These are phyloP conservation scores for Papilio demoleus DNA, from an alignment of 2,888 invertebrate genomes.

Conservation along the genomic window DNA sequence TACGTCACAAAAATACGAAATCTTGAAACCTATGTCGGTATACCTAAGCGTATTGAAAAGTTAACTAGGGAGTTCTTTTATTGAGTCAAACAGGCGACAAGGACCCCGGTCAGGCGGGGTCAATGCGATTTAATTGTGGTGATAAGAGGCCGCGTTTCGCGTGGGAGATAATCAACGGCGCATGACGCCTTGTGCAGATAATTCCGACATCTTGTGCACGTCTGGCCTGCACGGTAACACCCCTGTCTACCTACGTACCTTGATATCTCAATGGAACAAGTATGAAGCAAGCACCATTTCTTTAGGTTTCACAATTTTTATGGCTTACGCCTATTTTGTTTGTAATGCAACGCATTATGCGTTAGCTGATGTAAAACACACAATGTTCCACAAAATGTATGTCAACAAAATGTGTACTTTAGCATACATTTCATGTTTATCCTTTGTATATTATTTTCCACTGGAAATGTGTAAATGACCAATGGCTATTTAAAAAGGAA, in stretches of 20 bases:
- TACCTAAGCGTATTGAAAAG: constrained; percentile 22
- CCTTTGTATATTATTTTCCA: constrained; percentile 18
- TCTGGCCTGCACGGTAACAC: constrained; percentile 45
- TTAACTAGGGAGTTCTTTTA: constrained; percentile 42
- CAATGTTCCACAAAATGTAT: constrained; percentile 2
- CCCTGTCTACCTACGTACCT: constrained; percentile 16
- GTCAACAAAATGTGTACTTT: background rate
- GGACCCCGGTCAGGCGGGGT: constrained; percentile 58
- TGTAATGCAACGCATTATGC: too few relatives aligned
- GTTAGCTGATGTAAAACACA: too few relatives aligned
- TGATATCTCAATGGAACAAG: constrained; percentile 9
- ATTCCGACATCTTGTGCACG: constrained; percentile 60
- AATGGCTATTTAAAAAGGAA: constrained; percentile 19
- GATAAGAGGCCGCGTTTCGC: constrained; percentile 63
- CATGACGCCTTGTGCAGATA: constrained; percentile 63
- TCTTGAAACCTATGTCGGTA: background rate
- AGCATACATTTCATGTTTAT: background rate
- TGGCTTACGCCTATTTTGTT: background rate
- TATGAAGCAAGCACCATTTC: constrained; percentile 2
- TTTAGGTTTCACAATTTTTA: background rate
- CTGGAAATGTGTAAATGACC: constrained; percentile 31
- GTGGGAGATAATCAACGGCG: constrained; percentile 62
- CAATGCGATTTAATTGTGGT: constrained; percentile 71
- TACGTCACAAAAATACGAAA: background rate
- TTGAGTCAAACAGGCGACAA: constrained; percentile 53